A percentile compares a stretch with the other conserved stretches of the same genome.
phyloP scores from a whole-genome alignment of 2,888 invertebrate genomes.

The Pseudococcus viburni region DNA sequence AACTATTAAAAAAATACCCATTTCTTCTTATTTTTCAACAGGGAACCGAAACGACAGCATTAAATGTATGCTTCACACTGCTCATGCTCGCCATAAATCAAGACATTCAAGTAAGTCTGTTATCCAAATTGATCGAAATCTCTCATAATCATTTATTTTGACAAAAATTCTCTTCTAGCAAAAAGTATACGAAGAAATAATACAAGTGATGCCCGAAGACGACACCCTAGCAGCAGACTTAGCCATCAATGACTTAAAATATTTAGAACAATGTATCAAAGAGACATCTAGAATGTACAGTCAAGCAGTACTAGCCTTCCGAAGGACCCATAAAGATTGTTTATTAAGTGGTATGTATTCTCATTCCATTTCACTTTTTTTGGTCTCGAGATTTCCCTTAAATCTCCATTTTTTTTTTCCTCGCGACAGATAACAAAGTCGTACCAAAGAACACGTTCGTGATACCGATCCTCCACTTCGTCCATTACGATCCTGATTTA shows the following conservation, averaged over 20 bases:
- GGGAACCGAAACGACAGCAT: background rate
- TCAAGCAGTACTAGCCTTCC: background rate
- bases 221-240: background rate
- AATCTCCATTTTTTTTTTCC: background rate
- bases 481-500: background rate
- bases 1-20: too few species aligned
- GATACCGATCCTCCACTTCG: background rate
- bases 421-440: background rate
- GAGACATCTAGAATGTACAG: constrained; percentile 26
- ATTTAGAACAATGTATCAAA: constrained; percentile 15
- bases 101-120: background rate
- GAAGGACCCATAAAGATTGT: background rate
- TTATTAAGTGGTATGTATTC: background rate
- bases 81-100: background rate
- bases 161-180: background rate
- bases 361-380: background rate
- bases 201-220: background rate
- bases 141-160: background rate
- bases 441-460: background rate
- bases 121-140: too few species aligned
- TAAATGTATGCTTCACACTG: background rate
- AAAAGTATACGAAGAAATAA: constrained; percentile 21
- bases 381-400: too few species aligned
- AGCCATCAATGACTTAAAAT: background rate
- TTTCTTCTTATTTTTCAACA: background rate